A percentile compares a stretch with the other conserved stretches of the same genome.
Conservation (phyloP, 2,888 invertebrate species). For the Polydrusus tereticollis region DNA sequence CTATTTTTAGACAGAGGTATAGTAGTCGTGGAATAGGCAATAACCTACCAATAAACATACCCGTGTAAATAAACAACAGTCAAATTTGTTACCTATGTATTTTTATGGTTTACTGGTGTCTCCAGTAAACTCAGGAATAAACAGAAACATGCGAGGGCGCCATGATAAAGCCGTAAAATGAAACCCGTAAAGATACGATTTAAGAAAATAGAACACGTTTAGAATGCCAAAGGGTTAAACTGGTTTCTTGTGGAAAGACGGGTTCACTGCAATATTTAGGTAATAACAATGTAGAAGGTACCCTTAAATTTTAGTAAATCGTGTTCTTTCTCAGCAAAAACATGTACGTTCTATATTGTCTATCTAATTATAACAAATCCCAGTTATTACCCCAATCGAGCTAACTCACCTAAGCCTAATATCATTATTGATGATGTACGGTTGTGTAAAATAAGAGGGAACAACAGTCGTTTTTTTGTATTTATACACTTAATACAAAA, state of each 20-base stretch:
- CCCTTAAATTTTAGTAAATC: no score
- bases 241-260: constrained; percentile 19
- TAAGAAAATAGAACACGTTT: constrained; percentile 17
- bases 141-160: constrained; percentile 5
- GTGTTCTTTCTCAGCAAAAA: no score
- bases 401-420: no score
- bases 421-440: no score
- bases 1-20: neutral
- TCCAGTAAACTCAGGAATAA: constrained; percentile 22
- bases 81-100: constrained; percentile 22
- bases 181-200: constrained; percentile 9
- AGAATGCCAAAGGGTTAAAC: constrained; percentile 9
- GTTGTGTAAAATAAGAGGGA: no score
- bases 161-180: constrained; percentile 16
- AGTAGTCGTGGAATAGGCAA: constrained; percentile 7
- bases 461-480: no score
- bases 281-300: neutral
- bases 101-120: constrained; percentile 21
- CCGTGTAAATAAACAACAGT: constrained; percentile 22
- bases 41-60: constrained; percentile 20
- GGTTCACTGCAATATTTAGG: neutral
- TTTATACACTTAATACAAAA: no score
- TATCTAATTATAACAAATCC: no score
- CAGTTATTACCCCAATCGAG: no score
- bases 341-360: no score